Percentiles rank a stretch among this genome's conserved stretches.
Evolutionary conservation across 1,140 invertebrate species (phyloP).

Genomic region (Cydia pomonella): DNA sequence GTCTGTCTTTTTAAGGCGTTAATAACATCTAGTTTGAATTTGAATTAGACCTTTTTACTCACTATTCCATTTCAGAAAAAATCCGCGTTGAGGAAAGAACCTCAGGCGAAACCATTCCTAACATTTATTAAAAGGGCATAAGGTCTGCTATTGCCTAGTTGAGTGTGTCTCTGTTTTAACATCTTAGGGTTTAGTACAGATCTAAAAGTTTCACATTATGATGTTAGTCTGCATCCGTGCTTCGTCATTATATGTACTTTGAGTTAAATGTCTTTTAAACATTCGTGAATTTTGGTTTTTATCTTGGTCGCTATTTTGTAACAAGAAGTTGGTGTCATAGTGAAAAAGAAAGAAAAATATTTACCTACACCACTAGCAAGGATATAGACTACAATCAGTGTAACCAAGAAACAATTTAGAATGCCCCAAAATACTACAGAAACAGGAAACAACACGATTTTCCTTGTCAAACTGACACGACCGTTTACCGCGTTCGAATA

Average conservation of each 20-base stretch:
- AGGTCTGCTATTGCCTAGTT: not conserved
- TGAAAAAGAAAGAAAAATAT: no score
- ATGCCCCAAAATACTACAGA: not conserved
- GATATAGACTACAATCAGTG: not conserved
- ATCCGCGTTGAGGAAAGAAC: not conserved
- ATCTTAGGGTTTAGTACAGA: not conserved
- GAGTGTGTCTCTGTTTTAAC: not conserved
- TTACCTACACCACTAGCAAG: no score
- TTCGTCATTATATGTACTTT: not conserved
- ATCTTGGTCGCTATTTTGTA: no score
- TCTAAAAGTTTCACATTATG: not conserved
- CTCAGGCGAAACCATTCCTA: not conserved
- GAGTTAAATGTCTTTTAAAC: not conserved
- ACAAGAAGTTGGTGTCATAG: not conserved
- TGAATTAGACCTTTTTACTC: not conserved
- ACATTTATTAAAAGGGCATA: not conserved
- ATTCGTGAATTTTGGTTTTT: not conserved
- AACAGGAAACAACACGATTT: conserved; percentile 2
- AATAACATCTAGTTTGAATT: not conserved
- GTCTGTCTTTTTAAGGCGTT: not conserved
- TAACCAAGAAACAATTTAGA: not conserved
- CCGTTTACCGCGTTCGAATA: conserved; percentile 7
- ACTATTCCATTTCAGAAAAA: not conserved
- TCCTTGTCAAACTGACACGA: not conserved
- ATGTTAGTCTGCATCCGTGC: not conserved